Evolutionary conservation across 2,113 vertebrate genomes (phyloP).

Genomic region (Hydrolagus affinis): DNA sequence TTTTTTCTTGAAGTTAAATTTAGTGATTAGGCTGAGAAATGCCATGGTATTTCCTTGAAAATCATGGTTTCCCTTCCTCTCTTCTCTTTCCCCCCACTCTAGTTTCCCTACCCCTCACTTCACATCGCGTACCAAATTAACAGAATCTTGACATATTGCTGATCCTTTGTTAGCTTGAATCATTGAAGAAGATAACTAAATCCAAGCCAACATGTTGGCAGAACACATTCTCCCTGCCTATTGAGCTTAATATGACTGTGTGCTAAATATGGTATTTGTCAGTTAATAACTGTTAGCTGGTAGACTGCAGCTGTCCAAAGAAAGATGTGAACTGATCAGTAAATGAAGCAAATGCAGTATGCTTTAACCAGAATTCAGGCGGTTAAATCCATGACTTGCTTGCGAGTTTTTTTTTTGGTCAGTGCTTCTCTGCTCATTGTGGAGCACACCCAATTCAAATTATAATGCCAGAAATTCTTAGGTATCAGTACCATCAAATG

Average conservation of each 20-base stretch:
- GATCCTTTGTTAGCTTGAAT: not conserved
- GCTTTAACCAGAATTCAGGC: not conserved
- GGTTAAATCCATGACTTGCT: not conserved
- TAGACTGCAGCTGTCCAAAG: not conserved
- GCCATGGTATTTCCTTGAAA: not conserved
- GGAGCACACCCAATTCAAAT: not conserved
- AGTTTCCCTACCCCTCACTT: not conserved
- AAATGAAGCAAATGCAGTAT: not conserved
- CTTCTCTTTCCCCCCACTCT: not conserved
- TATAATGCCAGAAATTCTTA: not conserved
- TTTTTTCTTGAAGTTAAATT: not conserved
- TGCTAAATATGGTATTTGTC: not conserved
- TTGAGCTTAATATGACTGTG: not conserved
- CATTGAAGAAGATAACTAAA: not conserved
- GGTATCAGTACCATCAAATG: not conserved
- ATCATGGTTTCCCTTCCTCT: not conserved
- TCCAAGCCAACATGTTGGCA: not conserved
- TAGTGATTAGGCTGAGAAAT: not conserved
- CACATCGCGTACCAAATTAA: not conserved
- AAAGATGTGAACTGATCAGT: not conserved
- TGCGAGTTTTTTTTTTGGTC: not conserved
- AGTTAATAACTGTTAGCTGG: slow-evolving; percentile 2
- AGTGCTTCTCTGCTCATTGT: not conserved
- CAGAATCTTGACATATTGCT: not conserved
- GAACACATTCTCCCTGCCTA: not conserved